phyloP scores from a whole-genome alignment of 1,140 invertebrate species.

The Ladona fulva region DNA sequence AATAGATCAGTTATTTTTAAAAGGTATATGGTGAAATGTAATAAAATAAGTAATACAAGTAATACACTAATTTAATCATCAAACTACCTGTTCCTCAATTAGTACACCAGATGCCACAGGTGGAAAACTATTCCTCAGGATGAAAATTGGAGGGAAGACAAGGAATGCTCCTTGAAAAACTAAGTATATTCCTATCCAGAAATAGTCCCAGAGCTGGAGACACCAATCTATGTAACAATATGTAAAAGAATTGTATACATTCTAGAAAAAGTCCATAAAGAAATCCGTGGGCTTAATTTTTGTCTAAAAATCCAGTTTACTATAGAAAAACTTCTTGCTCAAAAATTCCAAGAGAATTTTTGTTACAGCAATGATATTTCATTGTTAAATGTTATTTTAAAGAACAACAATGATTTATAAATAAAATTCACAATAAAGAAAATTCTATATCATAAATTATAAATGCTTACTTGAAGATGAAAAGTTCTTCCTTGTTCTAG shows the following conservation, averaged over 20 bases:
- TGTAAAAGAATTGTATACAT: constrained; percentile 29
- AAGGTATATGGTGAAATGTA: neutral
- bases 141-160: constrained; percentile 40
- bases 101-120: constrained; percentile 48
- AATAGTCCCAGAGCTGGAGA: constrained; percentile 37
- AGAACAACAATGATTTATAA: too few relatives aligned
- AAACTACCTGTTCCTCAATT: constrained; percentile 48
- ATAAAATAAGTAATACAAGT: neutral
- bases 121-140: constrained; percentile 45
- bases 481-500: constrained; percentile 28
- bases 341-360: too few relatives aligned
- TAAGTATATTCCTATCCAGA: constrained; percentile 34
- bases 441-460: too few relatives aligned
- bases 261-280: neutral
- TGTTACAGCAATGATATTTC: too few relatives aligned
- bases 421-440: too few relatives aligned
- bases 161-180: constrained; percentile 41
- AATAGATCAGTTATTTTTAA: neutral
- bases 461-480: too few relatives aligned
- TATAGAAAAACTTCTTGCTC: constrained; percentile 24
- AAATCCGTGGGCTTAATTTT: neutral
- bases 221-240: constrained; percentile 23
- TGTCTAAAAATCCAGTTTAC: neutral
- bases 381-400: too few relatives aligned
- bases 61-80: neutral